Base-by-base conservation (phyloP, 2,888 invertebrate genomes). In the Leptinotarsa haldemani region DNA sequence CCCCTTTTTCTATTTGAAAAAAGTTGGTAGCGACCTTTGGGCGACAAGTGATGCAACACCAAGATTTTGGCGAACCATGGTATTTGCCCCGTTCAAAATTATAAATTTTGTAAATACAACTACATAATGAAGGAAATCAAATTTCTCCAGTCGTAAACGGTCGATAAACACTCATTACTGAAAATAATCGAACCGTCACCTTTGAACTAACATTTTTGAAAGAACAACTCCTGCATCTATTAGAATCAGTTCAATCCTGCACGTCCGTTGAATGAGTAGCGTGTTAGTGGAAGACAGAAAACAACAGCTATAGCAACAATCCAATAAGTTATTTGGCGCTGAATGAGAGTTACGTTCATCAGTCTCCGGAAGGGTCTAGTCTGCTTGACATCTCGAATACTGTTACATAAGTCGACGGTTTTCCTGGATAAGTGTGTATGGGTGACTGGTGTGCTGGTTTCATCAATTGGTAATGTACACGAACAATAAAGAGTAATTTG, bases 311-410 rank as follows among this genome's bases (percentile, higher is more conserved):
- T 40, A 70, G 53, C 48, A 69, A 75, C 74, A 75, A 75, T 74
- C 73, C 77, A 70, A 76, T 56, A 56, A 73, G 58, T 70, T 64
- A 74, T 76, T 78, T 79, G 77, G 76, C 77, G 75, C 65, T 70
- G 68, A 73, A 73, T 77, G 70, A 67, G 71, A 69, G 64, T 69
- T 56, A 72, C 73, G 72, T 53, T 56, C 68, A 65, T 67, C 74
- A 78, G 79, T 78, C 69, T 75, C 67, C 74, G 67, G 73, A 71
- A 70, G 77, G 77, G 77, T 74, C 73, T 71, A 63, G 65, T 65
- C 63, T 48, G 72, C 69, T 63, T 74, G 73, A 75, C 77, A 77
- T 77, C 76, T 74, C 75, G 18, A 22, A 64, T 53, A 64, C 64
- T 46, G 69, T 73, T 73, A 73, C 30, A 65, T 69, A 69, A 73